phyloP scores from a whole-genome alignment of 2,113 vertebrate genomes.

The Sprattus sprattus region DNA sequence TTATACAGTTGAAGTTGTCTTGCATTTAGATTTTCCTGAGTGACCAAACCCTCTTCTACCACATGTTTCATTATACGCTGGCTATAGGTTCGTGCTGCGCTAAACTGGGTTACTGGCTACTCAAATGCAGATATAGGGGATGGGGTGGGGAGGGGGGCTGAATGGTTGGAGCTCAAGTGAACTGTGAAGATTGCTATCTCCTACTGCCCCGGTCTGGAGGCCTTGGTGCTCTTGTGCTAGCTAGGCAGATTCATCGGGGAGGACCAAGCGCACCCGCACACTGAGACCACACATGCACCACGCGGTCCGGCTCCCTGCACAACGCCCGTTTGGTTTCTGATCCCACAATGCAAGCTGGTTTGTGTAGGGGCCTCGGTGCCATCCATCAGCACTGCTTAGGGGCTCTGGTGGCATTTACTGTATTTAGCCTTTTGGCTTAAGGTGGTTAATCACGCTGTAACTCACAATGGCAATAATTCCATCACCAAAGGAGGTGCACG shows the following conservation, averaged over 20 bases:
- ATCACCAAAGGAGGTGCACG: not conserved
- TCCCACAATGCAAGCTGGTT: conserved; percentile 58
- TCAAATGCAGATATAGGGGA: not conserved
- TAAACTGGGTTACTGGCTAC: not conserved
- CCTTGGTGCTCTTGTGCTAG: conserved; percentile 29
- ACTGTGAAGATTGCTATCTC: conserved; percentile 44
- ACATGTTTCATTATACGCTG: not conserved
- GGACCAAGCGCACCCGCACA: conserved; percentile 37
- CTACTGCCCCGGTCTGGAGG: not conserved
- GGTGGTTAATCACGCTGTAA: conserved; percentile 11
- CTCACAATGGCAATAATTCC: not conserved
- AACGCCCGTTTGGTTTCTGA: conserved; percentile 39
- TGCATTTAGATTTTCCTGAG: not conserved
- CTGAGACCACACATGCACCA: conserved; percentile 29
- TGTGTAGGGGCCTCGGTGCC: conserved; percentile 46
- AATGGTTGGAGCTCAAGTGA: conserved; percentile 22
- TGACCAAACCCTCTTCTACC: not conserved
- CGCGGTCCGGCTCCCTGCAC: conserved; percentile 22
- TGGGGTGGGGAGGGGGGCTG: not conserved
- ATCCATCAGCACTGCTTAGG: conserved; percentile 62
- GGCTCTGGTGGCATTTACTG: conserved; percentile 31
- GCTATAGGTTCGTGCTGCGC: not conserved
- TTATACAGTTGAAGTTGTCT: conserved; percentile 1
- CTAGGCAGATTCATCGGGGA: conserved; percentile 29
- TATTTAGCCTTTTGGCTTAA: conserved; percentile 51